A percentile compares a stretch with the other conserved stretches of the same genome.
Conservation (phyloP, 1,140 invertebrate species). For the Heterodera schachtii region DNA sequence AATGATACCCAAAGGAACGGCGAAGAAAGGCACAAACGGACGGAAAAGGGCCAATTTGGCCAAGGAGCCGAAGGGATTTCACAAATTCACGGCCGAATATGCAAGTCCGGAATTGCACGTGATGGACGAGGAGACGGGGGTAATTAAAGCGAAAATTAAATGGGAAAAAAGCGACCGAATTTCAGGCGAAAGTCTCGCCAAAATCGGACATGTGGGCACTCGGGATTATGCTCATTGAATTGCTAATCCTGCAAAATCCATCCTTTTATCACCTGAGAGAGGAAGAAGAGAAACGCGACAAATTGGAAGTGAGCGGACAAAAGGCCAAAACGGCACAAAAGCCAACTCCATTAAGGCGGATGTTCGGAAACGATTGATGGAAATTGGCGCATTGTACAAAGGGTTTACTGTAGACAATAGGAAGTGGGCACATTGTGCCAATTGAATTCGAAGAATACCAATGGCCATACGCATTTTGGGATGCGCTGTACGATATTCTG, state of each 20-base stretch:
- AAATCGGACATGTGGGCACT: background rate
- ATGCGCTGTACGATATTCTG: background rate
- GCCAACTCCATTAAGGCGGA: background rate
- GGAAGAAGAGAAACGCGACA: background rate
- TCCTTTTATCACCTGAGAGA: background rate
- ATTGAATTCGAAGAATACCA: background rate
- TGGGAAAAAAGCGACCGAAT: too few relatives aligned
- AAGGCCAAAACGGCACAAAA: background rate
- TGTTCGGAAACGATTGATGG: background rate
- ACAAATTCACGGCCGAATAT: background rate
- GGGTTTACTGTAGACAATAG: background rate
- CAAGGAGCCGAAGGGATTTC: background rate
- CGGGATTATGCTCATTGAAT: background rate
- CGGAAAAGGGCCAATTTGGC: background rate
- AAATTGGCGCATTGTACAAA: background rate
- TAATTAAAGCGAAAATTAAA: background rate
- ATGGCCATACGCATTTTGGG: background rate
- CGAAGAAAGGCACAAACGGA: background rate
- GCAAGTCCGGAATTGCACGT: background rate
- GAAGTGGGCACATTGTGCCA: background rate
- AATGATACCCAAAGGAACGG: background rate
- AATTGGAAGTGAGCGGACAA: background rate
- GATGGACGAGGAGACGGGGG: background rate
- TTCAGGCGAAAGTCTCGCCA: background rate
- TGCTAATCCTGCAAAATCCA: background rate